A percentile compares a stretch with the other conserved stretches of the same genome.
Conservation (phyloP, 2,113 vertebrate species). For the Symphodus melops region DNA sequence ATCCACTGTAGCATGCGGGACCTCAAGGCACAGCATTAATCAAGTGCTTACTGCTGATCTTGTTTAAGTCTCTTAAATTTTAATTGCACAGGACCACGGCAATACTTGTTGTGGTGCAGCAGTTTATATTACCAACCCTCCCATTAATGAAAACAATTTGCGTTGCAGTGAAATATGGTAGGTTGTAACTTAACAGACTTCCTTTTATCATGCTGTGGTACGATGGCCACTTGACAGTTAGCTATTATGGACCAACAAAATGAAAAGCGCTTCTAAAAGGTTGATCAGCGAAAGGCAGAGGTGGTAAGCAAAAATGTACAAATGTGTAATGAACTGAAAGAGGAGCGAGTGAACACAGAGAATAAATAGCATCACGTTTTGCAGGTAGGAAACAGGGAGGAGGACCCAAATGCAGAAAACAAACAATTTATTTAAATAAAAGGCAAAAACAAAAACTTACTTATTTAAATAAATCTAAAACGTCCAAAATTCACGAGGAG, state of each 20-base stretch:
- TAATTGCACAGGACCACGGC: slow-evolving; percentile 30
- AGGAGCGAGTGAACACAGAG: too few relatives aligned
- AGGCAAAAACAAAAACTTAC: too few relatives aligned
- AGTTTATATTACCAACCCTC: slow-evolving; percentile 8
- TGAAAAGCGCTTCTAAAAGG: background rate
- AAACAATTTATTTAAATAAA: too few relatives aligned
- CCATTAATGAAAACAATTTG: slow-evolving; percentile 18
- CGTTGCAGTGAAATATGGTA: slow-evolving; percentile 7
- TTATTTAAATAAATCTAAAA: too few relatives aligned
- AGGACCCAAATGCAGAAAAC: too few relatives aligned
- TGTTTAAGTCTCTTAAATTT: slow-evolving; percentile 50
- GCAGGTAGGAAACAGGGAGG: too few relatives aligned
- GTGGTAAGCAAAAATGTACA: too few relatives aligned
- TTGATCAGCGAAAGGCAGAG: background rate
- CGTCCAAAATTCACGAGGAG: too few relatives aligned
- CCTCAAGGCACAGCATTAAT: slow-evolving; percentile 62
- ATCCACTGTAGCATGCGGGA: slow-evolving; percentile 22
- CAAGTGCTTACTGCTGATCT: slow-evolving; percentile 55
- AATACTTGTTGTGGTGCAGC: slow-evolving; percentile 32
- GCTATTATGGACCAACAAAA: slow-evolving; percentile 1
- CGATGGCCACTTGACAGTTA: too few relatives aligned
- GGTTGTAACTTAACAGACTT: background rate
- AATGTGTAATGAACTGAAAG: too few relatives aligned
- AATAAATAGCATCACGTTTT: too few relatives aligned
- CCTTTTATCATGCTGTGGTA: too few relatives aligned